phyloP scores from a whole-genome alignment of 2,888 invertebrate genomes.

The Oegoconia quadripuncta region DNA sequence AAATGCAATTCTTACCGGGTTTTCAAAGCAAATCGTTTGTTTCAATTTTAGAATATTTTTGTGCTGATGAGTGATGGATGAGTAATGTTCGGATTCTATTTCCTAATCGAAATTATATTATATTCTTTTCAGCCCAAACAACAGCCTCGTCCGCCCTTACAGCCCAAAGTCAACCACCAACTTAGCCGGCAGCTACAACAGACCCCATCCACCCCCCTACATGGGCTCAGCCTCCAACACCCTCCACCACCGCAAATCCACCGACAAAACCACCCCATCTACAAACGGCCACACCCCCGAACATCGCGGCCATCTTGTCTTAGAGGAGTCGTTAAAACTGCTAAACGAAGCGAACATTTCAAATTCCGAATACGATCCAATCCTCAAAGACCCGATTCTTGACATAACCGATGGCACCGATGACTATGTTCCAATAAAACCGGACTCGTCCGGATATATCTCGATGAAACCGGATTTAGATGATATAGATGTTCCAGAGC shows the following conservation, averaged over 20 bases:
- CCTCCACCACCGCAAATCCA: conserved; percentile 56
- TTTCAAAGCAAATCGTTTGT: too few relatives aligned
- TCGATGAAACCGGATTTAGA: conserved; percentile 47
- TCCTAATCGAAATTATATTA: too few relatives aligned
- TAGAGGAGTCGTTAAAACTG: conserved; percentile 69
- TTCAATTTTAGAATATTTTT: too few relatives aligned
- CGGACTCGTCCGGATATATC: conserved; percentile 28
- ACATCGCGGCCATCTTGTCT: conserved; percentile 50
- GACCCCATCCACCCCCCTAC: conserved; percentile 73
- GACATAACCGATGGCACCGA: conserved; percentile 59
- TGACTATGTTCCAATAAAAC: conserved; percentile 63
- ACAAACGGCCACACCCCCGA: conserved; percentile 53
- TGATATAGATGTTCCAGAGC: conserved; percentile 59
- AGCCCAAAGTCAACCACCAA: conserved; percentile 70
- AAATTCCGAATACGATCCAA: conserved; percentile 43
- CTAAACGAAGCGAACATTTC: conserved; percentile 69
- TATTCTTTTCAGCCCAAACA: conserved; percentile 79
- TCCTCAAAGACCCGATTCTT: conserved; percentile 56
- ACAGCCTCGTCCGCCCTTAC: conserved; percentile 72
- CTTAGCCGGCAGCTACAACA: conserved; percentile 62
- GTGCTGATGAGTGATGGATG: too few relatives aligned
- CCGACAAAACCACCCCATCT: conserved; percentile 41
- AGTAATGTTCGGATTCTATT: too few relatives aligned
- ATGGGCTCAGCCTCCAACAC: conserved; percentile 54
- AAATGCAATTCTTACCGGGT: too few relatives aligned